Evolutionary conservation across 1,140 invertebrate species (phyloP).

Genomic region (Zaprionus taronus): DNA sequence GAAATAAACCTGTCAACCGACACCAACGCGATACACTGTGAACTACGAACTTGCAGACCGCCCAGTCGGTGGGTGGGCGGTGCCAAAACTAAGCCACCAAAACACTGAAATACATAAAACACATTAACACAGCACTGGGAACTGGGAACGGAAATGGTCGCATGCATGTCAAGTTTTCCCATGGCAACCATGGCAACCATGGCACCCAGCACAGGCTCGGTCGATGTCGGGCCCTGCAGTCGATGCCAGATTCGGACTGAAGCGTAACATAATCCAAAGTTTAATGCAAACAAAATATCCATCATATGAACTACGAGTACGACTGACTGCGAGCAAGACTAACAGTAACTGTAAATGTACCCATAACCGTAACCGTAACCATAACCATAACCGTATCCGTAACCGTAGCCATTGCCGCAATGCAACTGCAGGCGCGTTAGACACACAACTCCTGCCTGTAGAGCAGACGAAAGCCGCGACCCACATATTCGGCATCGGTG

Average conservation of each 20-base stretch:
- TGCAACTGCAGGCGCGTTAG: constrained; percentile 39
- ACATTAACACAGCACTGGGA: constrained; percentile 75
- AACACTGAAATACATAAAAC: constrained; percentile 76
- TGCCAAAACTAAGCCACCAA: constrained; percentile 77
- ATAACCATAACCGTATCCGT: constrained; percentile 28
- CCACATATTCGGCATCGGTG: constrained; percentile 85
- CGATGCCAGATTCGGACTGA: constrained; percentile 46
- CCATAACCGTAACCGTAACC: constrained; percentile 34
- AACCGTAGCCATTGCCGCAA: background rate
- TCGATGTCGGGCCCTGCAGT: constrained; percentile 56
- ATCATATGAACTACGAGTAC: constrained; percentile 27
- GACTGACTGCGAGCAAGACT: constrained; percentile 17
- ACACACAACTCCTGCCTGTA: constrained; percentile 86
- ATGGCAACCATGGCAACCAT: constrained; percentile 41
- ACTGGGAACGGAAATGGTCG: constrained; percentile 74
- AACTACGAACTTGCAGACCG: constrained; percentile 77
- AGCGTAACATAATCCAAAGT: constrained; percentile 63
- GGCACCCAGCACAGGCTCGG: constrained; percentile 1
- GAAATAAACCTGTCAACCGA: constrained; percentile 82
- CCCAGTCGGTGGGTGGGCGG: constrained; percentile 73
- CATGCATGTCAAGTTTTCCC: constrained; percentile 60
- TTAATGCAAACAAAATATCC: constrained; percentile 49
- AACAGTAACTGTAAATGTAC: constrained; percentile 31
- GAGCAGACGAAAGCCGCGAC: constrained; percentile 86
- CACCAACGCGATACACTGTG: constrained; percentile 72